Evolutionary conservation across 2,797 vertebrate genomes (phyloP).

Genomic region (Xerus rutilus): DNA sequence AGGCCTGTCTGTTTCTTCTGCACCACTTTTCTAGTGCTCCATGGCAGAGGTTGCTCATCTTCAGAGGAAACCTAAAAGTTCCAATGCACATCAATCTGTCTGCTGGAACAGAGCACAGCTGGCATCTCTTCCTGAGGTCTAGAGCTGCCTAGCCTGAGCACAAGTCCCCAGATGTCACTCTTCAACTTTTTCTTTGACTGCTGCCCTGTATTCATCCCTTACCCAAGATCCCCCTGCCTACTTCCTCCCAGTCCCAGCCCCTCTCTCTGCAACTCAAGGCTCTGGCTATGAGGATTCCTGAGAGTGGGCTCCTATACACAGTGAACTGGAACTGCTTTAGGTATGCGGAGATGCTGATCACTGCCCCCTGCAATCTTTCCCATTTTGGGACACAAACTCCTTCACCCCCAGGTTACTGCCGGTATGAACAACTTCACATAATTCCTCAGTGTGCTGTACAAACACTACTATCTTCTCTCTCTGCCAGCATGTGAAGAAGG

Average conservation of each 20-base stretch:
- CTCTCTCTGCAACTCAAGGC: not conserved
- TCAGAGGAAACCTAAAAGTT: not conserved
- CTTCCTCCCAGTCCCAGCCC: not conserved
- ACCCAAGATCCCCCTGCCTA: not conserved
- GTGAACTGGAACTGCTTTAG: not conserved
- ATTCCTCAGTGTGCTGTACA: not conserved
- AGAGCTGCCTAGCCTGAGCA: not conserved
- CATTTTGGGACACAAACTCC: not conserved
- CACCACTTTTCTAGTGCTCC: not conserved
- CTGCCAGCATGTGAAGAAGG: not conserved
- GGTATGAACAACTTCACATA: not conserved
- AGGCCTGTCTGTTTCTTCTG: not conserved
- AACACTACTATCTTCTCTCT: not conserved
- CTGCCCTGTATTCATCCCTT: not conserved
- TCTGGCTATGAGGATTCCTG: not conserved
- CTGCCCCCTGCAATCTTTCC: no score
- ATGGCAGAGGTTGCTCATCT: not conserved
- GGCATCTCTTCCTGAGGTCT: not conserved
- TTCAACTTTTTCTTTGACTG: not conserved
- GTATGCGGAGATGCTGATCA: not conserved
- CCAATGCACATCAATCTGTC: accelerated
- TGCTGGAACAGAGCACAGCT: not conserved
- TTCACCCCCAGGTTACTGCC: not conserved
- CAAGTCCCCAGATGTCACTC: not conserved
- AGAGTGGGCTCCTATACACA: not conserved